phyloP scores from a whole-genome alignment of 1,140 invertebrate species.

The Dendroctonus ponderosae region DNA sequence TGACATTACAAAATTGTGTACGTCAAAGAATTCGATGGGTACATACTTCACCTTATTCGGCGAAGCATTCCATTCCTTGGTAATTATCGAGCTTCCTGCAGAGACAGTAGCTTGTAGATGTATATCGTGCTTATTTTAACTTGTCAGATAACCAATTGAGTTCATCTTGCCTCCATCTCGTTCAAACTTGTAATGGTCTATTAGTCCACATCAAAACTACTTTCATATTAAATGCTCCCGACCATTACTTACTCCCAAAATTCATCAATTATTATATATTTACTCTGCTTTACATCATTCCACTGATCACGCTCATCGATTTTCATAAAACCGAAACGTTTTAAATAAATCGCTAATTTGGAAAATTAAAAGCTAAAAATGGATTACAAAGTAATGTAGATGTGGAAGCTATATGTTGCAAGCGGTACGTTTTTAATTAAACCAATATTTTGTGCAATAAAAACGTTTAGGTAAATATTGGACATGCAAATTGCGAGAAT shows the following conservation, averaged over 20 bases:
- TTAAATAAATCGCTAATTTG: background rate
- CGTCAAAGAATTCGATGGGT: constrained; percentile 26
- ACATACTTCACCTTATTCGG: constrained; percentile 23
- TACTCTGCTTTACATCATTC: no score
- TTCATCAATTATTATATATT: no score
- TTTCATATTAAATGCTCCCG: no score
- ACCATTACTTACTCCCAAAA: no score
- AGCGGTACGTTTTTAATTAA: constrained; percentile 4
- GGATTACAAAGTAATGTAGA: background rate
- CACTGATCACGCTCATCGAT: no score
- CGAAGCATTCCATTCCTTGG: constrained; percentile 18
- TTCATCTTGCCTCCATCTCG: constrained; percentile 16
- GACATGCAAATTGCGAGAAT: constrained; percentile 1
- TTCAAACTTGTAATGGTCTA: background rate
- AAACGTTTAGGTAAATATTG: constrained; percentile 3
- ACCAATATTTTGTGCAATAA: constrained; percentile 4
- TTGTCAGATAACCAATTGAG: constrained; percentile 25
- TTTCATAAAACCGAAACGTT: no score
- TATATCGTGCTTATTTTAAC: constrained; percentile 17
- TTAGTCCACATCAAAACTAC: no score
- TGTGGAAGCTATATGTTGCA: background rate
- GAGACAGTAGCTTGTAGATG: constrained; percentile 33
- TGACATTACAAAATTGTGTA: constrained; percentile 31
- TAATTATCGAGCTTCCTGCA: constrained; percentile 26
- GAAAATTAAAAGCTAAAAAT: background rate